These are phyloP conservation scores for Salarias fasciatus DNA, from an alignment of 2,797 vertebrate species.

Conservation along the genomic window DNA sequence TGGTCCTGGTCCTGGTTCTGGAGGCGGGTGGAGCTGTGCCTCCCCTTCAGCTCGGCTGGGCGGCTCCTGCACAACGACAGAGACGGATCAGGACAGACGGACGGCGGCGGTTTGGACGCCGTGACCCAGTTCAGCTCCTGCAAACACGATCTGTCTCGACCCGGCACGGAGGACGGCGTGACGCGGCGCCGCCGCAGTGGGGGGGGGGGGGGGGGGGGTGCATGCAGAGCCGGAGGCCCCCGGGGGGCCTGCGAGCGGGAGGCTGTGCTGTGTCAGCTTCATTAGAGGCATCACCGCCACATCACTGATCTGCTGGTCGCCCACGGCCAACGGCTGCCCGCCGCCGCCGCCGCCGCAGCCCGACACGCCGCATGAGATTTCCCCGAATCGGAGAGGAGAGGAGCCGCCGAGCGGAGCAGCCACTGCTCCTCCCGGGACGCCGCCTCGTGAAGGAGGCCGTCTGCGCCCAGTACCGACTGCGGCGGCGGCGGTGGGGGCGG, in stretches of 20 bases:
- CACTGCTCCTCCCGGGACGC: no score
- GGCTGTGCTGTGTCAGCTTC: constrained; percentile 84
- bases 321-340: constrained; percentile 69
- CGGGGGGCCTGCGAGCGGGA: constrained; percentile 61
- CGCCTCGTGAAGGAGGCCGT: no score
- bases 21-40: constrained; percentile 69
- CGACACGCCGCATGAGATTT: constrained; percentile 66
- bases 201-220: constrained; percentile 12
- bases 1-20: constrained; percentile 71
- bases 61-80: constrained; percentile 72
- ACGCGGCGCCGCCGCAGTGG: constrained; percentile 48
- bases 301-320: constrained; percentile 79
- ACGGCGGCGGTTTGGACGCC: constrained; percentile 30
- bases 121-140: constrained; percentile 65
- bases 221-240: constrained; percentile 63
- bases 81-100: constrained; percentile 47
- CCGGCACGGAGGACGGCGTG: constrained; percentile 40
- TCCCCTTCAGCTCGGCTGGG: constrained; percentile 75
- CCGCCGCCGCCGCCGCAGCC: no score
- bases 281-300: constrained; percentile 84
- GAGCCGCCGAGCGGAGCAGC: constrained; percentile 22
- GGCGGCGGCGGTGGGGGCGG: no score
- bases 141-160: constrained; percentile 50
- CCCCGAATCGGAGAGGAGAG: constrained; percentile 42
- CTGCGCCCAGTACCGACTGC: no score